Evolutionary conservation across 2,888 invertebrate species (phyloP), one percentile per base, ranked within the genome.

Genomic region (Agrotis clavis): DNA sequence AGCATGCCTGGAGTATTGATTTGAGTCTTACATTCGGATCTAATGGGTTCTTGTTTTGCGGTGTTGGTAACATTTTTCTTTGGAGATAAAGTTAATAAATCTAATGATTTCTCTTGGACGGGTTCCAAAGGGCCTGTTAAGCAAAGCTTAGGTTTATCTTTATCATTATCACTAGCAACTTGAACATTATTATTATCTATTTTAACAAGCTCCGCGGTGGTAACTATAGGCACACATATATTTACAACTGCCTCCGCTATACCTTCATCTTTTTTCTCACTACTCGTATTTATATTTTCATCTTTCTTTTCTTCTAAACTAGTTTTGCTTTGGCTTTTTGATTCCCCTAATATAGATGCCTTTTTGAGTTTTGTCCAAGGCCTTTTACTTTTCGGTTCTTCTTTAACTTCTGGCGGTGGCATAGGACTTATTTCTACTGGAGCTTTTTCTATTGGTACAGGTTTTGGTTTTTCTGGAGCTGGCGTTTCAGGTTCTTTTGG

Each of bases 321-420:
- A 85, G 92, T 89, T 88, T 93, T 94, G 83, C 91, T 94, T 86
- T 91, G 92, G 79, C 89, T 94, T 90, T 96, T 96, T 47, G 96
- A 90, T 68, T 96, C 97, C 53, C 97, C 96, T 85, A 97, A 93
- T 81, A 97, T 97, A 51, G 97, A 96, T 18, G 98, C 98, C 90
- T 98, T 97, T 91, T 98, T 98, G 57, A 98, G 94, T 94, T 98
- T 98, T 18, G 97, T 97, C 98, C 98, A 98, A 2, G 98, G 97
- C 85, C 97, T 97, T 88, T 97, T 97, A 61, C 87, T 92, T 84
- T 93, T 96, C 16, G 91, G 84, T 60, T 95, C 94, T 62, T 94
- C 94, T 86, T 92, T 92, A 45, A 45, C 83, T 84, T 94, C 95
- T 45, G 88, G 85, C 47, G 87, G 76, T 83, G 90, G 92, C 64